These are phyloP conservation scores for Heterodera filipjevi DNA, from an alignment of 2,888 invertebrate species.

Conservation along the genomic window DNA sequence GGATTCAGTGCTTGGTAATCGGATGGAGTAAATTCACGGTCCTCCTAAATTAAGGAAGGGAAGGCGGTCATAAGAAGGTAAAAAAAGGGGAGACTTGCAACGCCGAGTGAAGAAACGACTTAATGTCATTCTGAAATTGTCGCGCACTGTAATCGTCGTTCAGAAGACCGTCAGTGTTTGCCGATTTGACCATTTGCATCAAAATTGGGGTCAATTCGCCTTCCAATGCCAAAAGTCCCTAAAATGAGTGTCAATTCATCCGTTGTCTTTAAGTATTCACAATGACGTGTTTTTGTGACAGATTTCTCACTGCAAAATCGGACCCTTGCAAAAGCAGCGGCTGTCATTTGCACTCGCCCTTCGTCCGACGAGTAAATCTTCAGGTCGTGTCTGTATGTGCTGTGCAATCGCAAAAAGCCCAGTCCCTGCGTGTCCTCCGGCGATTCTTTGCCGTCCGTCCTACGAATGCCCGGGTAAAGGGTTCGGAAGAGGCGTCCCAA, in stretches of 20 bases:
- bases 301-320: neutral
- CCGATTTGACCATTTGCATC: slow-evolving; percentile 98
- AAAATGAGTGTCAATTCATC: slow-evolving; percentile 18
- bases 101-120: slow-evolving; percentile 61
- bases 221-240: slow-evolving; percentile 90
- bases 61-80: neutral
- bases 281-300: too few relatives aligned
- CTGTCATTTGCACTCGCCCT: slow-evolving; percentile 99
- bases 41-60: slow-evolving; percentile 44
- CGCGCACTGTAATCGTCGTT: slow-evolving; percentile 89
- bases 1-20: slow-evolving; percentile 76
- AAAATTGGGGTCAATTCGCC: slow-evolving; percentile 97
- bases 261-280: neutral
- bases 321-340: slow-evolving; percentile 94
- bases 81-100: slow-evolving; percentile 47
- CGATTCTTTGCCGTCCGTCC: slow-evolving; percentile 60
- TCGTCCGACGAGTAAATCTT: slow-evolving; percentile 99
- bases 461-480: slow-evolving; percentile 81
- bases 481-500: slow-evolving; percentile 92
- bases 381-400: slow-evolving; percentile 95
- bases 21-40: slow-evolving; percentile 59
- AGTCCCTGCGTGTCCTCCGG: slow-evolving; percentile 73
- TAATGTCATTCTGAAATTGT: slow-evolving; percentile 61
- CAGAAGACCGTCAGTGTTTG: slow-evolving; percentile 84
- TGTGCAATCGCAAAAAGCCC: slow-evolving; percentile 89